These are phyloP conservation scores for Clusia tigrina DNA, from an alignment of 2,888 invertebrate species.

Conservation along the genomic window DNA sequence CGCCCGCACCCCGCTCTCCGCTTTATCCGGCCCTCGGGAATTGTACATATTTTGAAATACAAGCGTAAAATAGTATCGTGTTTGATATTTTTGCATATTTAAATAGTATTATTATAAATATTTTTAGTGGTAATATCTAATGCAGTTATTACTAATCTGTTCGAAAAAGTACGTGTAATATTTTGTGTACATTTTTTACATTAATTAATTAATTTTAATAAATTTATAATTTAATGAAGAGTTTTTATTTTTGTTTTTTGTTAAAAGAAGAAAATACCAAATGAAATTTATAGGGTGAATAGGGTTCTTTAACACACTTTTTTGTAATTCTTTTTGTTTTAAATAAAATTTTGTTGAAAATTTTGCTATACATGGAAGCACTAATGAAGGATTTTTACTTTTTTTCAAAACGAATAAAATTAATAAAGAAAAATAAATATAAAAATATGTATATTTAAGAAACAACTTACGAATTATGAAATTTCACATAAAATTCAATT, in stretches of 20 bases:
- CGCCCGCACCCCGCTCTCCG: too few species aligned
- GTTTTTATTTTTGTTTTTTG: not conserved
- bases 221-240: slow-evolving; percentile 2
- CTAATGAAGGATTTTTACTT: not conserved
- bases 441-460: not conserved
- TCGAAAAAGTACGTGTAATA: slow-evolving; percentile 1
- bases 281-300: slow-evolving; percentile 5
- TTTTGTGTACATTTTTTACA: slow-evolving; percentile 8
- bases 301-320: not conserved
- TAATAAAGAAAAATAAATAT: slow-evolving; percentile 4
- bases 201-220: slow-evolving; percentile 8
- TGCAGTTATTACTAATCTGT: slow-evolving; percentile 4
- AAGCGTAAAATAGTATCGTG: not conserved
- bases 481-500: not conserved
- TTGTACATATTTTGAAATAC: slow-evolving; percentile 1
- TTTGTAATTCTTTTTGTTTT: not conserved
- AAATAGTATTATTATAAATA: slow-evolving; percentile 1
- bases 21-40: too few species aligned
- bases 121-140: slow-evolving; percentile 4
- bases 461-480: too few species aligned
- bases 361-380: not conserved
- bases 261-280: slow-evolving; percentile 2
- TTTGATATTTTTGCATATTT: slow-evolving; percentile 3
- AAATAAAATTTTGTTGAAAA: not conserved
- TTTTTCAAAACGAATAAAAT: not conserved